Conservation (phyloP, 2,113 vertebrate species). For the Salvelinus alpinus region DNA sequence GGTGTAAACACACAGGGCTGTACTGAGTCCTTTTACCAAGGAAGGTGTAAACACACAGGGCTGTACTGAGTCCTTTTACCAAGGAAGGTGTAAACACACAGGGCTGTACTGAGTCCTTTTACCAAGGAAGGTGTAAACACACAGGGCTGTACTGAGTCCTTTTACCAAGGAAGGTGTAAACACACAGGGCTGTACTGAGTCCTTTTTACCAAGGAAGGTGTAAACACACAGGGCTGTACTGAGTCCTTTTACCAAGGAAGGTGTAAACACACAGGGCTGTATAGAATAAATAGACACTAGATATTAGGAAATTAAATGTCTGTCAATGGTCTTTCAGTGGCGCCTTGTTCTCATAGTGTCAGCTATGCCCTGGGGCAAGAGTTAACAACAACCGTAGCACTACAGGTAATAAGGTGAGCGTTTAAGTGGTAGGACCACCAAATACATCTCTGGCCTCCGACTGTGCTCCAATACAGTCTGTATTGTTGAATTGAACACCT, state of each 20-base stretch:
- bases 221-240: too few species aligned
- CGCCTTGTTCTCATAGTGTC: background rate
- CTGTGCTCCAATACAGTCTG: background rate
- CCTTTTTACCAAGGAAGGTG: too few species aligned
- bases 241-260: too few species aligned
- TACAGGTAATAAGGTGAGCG: background rate
- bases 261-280: background rate
- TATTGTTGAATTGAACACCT: too few species aligned
- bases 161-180: background rate
- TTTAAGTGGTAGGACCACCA: background rate
- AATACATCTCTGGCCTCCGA: background rate
- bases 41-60: too few species aligned
- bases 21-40: too few species aligned
- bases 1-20: too few species aligned
- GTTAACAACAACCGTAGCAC: background rate
- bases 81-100: too few species aligned
- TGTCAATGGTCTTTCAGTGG: background rate
- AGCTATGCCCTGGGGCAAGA: background rate
- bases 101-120: too few species aligned
- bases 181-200: background rate
- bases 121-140: too few species aligned
- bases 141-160: background rate
- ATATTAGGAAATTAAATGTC: background rate
- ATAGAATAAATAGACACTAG: background rate
- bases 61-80: too few species aligned